Base-by-base conservation (phyloP, 2,113 vertebrate genomes). In the Carassius auratus region DNA sequence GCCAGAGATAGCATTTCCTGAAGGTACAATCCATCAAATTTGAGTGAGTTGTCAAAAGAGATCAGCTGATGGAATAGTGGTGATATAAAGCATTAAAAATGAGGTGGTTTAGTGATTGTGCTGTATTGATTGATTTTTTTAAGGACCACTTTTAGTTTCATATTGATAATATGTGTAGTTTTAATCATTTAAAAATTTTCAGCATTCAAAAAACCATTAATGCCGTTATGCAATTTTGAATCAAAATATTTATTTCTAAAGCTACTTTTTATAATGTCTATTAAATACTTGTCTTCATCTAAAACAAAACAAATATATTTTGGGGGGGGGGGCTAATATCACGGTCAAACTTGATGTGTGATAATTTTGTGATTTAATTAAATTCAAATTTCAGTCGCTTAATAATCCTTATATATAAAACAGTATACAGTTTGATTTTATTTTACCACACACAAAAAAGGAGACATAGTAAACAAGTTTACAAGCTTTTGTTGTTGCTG, bases 1-100 rank as follows among this genome's bases (percentile, higher is more conserved):
- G 66, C 80, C 42, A 57, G 45, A 3, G 5, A 80, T 77, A n/a
- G 45, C 71, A 76, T 13, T 42, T 76, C 17, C 48, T 85, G 88
- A 86, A 69, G 83, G 81, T 52, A 26, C 3, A 85, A 91, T 91
- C 85, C 88, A 87, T 93, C 88, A 86, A 23, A 23, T 36, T 55
- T 9, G 75, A 76, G 50, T 30, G 45, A 79, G 78, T 61, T 59
- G 9, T n/a, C 52, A 36, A 8, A 62, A 62, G 12, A 59, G 30
- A 36, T 79, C 7, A 33, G 14, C 50, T 77, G 23, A 55, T 61
- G 4, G 15, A 15, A 38, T 79, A 19, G 33, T 38, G 21, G 21
- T 14, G 55, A 62, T 21, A 17, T 55, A 50, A 48, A 45, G 2
- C 38, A n/a, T 4, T 17, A 8, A 21, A 71, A 38, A 33, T 6